Evolutionary conservation across 2,113 vertebrate genomes (phyloP).

Genomic region (Sinocyclocheilus rhinocerous): DNA sequence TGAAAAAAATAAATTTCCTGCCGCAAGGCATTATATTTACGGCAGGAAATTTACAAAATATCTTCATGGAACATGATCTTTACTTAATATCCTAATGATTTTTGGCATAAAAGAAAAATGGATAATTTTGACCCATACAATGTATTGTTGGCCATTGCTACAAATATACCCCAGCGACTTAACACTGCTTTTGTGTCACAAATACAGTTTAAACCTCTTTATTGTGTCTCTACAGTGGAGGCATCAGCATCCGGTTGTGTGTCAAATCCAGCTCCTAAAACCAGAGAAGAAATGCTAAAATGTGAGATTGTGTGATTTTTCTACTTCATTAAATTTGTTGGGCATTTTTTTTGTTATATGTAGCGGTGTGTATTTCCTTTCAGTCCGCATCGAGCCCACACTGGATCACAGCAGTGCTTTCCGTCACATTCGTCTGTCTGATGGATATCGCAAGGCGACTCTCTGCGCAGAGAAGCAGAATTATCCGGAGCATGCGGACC

Average conservation of each 20-base stretch:
- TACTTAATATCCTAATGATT: too few relatives aligned
- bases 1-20: too few relatives aligned
- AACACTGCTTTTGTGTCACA: too few relatives aligned
- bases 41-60: too few relatives aligned
- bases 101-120: too few relatives aligned
- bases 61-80: too few relatives aligned
- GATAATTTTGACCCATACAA: too few relatives aligned
- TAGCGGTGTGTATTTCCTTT: background rate
- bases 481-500: slow-evolving; percentile 68
- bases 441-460: slow-evolving; percentile 65
- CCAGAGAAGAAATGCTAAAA: slow-evolving; percentile 75
- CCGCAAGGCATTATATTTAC: too few relatives aligned
- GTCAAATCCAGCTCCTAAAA: slow-evolving; percentile 64
- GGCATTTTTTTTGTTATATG: background rate
- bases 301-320: slow-evolving; percentile 66
- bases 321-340: background rate
- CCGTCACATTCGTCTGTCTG: slow-evolving; percentile 71
- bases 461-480: slow-evolving; percentile 69
- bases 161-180: too few relatives aligned
- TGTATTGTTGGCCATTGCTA: too few relatives aligned
- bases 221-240: slow-evolving; percentile 21
- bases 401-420: slow-evolving; percentile 72
- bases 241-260: background rate
- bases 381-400: slow-evolving; percentile 73
- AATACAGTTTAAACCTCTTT: background rate